phyloP scores from a whole-genome alignment of 2,797 vertebrate species.

The Lacerta bilineata region DNA sequence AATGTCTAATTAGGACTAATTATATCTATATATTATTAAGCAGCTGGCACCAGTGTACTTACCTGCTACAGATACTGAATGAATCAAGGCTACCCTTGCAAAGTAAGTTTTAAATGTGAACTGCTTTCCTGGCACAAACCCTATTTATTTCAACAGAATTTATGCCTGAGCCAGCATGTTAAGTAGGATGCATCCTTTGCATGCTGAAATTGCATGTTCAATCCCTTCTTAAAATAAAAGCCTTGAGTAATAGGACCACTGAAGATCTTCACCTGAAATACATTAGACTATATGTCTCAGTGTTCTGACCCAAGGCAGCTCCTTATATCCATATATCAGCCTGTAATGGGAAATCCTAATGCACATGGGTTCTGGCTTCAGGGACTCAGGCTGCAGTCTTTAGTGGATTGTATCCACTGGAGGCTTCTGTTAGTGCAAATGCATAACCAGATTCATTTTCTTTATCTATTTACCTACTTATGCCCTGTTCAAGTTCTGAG shows the following conservation, averaged over 20 bases:
- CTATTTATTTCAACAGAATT: not conserved
- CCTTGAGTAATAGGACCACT: not conserved
- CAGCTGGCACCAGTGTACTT: not conserved
- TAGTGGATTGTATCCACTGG: no score
- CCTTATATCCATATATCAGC: not conserved
- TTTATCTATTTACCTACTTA: not conserved
- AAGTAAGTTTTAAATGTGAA: not conserved
- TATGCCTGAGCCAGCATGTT: not conserved
- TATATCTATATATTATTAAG: not conserved
- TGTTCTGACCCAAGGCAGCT: not conserved
- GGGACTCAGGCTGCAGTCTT: not conserved
- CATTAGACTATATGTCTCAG: not conserved
- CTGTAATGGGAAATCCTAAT: not conserved
- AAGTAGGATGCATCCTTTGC: not conserved
- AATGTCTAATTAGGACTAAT: not conserved
- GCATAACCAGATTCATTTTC: not conserved
- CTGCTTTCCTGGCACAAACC: not conserved
- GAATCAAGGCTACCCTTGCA: not conserved
- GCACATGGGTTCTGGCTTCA: not conserved
- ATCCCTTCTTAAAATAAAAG: not conserved
- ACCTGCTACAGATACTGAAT: not conserved
- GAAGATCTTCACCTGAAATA: not conserved
- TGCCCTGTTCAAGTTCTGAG: no score
- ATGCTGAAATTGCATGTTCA: not conserved
- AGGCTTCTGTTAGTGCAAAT: no score